Conservation (phyloP, 2,797 vertebrate species). For the Anguilla marmorata region DNA sequence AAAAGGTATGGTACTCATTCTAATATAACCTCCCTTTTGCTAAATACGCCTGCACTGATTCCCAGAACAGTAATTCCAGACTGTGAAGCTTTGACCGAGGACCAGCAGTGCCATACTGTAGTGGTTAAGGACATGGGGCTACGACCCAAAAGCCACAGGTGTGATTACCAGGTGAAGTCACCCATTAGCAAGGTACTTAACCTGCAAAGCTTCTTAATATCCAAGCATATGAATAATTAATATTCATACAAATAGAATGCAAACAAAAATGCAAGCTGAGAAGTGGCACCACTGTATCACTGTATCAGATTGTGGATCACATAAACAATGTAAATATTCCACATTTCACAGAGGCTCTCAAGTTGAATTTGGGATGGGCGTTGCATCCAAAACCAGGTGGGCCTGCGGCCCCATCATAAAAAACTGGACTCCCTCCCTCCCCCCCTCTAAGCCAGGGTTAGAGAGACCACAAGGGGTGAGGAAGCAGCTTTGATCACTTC, state of each 20-base stretch:
- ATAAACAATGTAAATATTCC: background rate
- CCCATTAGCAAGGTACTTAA: background rate
- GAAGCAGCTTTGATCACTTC: constrained; percentile 4
- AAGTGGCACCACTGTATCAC: background rate
- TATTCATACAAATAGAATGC: background rate
- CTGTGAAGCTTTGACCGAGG: background rate
- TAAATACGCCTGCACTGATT: background rate
- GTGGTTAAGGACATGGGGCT: background rate
- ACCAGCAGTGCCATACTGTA: background rate
- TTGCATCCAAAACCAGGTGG: background rate
- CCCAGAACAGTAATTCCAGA: background rate
- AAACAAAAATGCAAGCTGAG: background rate
- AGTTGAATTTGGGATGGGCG: background rate
- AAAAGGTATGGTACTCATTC: background rate
- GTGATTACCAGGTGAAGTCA: background rate
- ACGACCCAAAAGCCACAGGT: background rate
- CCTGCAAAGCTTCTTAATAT: background rate
- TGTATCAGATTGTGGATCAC: background rate
- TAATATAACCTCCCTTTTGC: background rate
- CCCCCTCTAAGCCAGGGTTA: background rate
- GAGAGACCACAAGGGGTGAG: constrained; percentile 8
- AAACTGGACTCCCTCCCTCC: background rate
- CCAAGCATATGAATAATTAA: background rate
- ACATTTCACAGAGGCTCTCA: background rate
- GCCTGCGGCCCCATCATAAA: background rate